Conservation (phyloP, 53 echinoderm and acorn worm genomes). For the Mesocentrotus franciscanus region DNA sequence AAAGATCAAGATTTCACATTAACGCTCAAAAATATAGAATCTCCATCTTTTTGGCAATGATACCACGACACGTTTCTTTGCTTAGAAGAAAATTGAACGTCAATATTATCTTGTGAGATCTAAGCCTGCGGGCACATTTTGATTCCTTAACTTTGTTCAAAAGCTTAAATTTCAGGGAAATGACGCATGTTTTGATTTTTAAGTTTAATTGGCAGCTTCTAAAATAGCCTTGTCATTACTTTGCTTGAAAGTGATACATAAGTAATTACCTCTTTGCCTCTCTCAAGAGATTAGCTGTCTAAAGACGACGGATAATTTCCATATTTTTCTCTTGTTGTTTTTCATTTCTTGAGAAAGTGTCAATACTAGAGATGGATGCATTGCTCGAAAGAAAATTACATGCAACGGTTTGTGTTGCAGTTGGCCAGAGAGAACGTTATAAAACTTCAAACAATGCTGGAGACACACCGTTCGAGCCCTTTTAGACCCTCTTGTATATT, state of each 20-base stretch:
- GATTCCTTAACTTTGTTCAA: neutral
- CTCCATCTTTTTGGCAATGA: neutral
- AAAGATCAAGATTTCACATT: neutral
- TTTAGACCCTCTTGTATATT: neutral
- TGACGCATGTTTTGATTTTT: neutral
- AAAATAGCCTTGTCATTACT: constrained; percentile 26
- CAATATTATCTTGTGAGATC: neutral
- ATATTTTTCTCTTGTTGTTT: neutral
- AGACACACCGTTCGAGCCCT: neutral
- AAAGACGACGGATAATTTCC: neutral
- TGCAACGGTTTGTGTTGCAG: neutral
- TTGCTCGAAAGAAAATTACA: neutral
- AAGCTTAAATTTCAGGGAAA: neutral
- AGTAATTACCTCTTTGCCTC: neutral
- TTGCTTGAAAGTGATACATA: neutral
- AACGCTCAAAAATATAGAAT: too few relatives aligned
- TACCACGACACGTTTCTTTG: neutral
- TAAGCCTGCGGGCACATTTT: neutral
- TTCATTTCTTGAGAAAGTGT: neutral
- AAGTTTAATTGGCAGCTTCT: neutral
- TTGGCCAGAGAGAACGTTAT: neutral
- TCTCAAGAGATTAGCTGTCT: neutral
- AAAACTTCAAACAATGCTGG: neutral
- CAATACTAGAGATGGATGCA: neutral
- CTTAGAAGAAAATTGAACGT: neutral